Percentiles rank a stretch among this genome's conserved stretches.
Conservation (phyloP, 2,113 vertebrate species). For the Lophotis ruficrista region DNA sequence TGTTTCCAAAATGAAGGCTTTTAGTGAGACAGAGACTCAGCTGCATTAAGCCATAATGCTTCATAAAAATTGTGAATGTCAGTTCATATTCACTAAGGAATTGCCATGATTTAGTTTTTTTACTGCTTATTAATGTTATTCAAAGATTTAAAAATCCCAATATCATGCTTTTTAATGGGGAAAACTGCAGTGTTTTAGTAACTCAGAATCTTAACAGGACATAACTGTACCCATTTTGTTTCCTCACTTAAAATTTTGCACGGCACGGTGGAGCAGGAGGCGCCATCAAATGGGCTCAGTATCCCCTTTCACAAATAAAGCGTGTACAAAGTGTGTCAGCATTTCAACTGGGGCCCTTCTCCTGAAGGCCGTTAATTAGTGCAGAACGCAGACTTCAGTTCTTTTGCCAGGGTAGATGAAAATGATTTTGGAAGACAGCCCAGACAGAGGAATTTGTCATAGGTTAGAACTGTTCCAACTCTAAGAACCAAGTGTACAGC, state of each 20-base stretch:
- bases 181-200: neutral
- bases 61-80: neutral
- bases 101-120: neutral
- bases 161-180: neutral
- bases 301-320: conserved; percentile 78
- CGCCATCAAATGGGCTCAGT: conserved; percentile 75
- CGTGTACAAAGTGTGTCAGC: conserved; percentile 86
- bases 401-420: conserved; percentile 86
- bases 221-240: conserved; percentile 64
- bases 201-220: conserved; percentile 30
- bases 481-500: conserved; percentile 78
- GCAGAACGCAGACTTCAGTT: conserved; percentile 88
- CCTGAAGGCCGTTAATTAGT: conserved; percentile 89
- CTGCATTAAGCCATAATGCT: neutral
- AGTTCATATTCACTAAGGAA: neutral
- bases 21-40: neutral
- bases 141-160: neutral
- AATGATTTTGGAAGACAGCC: conserved; percentile 84
- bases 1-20: neutral
- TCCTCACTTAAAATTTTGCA: conserved; percentile 66
- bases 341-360: conserved; percentile 78
- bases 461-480: conserved; percentile 85
- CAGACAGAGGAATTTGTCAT: conserved; percentile 87
- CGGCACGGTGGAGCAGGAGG: conserved; percentile 63
- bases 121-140: neutral